Evolutionary conservation across 2,113 vertebrate genomes (phyloP).

Genomic region (Cyprinus carpio): DNA sequence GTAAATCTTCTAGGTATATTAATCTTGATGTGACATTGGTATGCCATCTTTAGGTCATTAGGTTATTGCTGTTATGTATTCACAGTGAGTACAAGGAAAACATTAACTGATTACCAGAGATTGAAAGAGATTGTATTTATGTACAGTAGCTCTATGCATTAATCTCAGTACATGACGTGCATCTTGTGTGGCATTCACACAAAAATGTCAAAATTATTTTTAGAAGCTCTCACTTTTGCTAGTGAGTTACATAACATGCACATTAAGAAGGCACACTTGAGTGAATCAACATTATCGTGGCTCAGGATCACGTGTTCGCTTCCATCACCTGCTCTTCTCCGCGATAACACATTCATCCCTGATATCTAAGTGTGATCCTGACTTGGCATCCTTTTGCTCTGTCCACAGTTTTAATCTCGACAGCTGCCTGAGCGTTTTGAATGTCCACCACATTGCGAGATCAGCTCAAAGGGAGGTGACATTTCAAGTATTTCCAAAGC

Average conservation of each 20-base stretch:
- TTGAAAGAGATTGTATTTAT: not conserved
- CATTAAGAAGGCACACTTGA: not conserved
- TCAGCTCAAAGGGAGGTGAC: constrained; percentile 69
- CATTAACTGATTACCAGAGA: not conserved
- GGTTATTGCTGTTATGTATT: not conserved
- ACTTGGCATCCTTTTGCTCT: constrained; percentile 62
- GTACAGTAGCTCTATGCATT: not conserved
- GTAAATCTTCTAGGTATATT: not conserved
- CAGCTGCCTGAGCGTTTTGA: constrained; percentile 63
- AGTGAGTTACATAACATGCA: not conserved
- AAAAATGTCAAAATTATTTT: constrained; percentile 12
- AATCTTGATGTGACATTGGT: not conserved
- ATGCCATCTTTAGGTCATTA: not conserved
- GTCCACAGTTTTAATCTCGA: constrained; percentile 63
- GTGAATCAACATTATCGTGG: constrained; percentile 8
- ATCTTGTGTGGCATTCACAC: not conserved
- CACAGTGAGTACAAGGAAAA: not conserved
- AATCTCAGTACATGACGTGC: not conserved
- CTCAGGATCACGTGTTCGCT: constrained; percentile 23
- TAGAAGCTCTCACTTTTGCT: not conserved
- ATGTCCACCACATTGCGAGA: constrained; percentile 64
- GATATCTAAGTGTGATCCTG: constrained; percentile 31
- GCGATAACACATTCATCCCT: not conserved
- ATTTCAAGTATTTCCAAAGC: constrained; percentile 66
- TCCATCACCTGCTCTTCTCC: constrained; percentile 39